phyloP scores from a whole-genome alignment of 2,888 invertebrate genomes.

The Mayetiola destructor region DNA sequence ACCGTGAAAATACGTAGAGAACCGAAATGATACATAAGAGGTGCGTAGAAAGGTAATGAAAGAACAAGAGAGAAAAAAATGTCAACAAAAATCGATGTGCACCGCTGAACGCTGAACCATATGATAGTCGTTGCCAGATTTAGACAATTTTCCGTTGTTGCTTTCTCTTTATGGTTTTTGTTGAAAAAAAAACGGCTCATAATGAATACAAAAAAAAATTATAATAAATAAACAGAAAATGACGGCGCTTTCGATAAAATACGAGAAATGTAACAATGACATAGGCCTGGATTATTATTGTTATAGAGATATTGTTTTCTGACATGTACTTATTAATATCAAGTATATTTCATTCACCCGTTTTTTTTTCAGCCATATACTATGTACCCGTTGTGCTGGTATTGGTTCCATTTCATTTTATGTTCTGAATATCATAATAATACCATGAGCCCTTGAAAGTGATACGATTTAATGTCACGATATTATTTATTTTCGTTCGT shows the following conservation, averaged over 20 bases:
- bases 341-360: no score
- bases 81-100: no score
- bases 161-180: conserved; percentile 7
- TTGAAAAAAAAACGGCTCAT: no score
- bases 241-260: not conserved
- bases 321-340: no score
- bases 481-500: not conserved
- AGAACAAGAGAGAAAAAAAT: no score
- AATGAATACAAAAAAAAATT: no score
- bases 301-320: conserved; percentile 7
- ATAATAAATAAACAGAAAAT: no score
- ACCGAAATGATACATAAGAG: conserved; percentile 2
- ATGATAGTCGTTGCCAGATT: no score
- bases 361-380: conserved; percentile 5
- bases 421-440: no score
- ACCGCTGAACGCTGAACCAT: conserved; percentile 1
- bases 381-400: not conserved
- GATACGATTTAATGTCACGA: conserved; percentile 8
- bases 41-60: not conserved
- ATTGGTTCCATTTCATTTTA: no score
- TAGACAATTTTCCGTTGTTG: not conserved
- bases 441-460: conserved; percentile 2
- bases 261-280: not conserved
- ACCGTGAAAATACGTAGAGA: no score
- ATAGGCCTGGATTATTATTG: conserved; percentile 1